Conservation (phyloP, 2,113 vertebrate genomes). For the Chionomys nivalis region DNA sequence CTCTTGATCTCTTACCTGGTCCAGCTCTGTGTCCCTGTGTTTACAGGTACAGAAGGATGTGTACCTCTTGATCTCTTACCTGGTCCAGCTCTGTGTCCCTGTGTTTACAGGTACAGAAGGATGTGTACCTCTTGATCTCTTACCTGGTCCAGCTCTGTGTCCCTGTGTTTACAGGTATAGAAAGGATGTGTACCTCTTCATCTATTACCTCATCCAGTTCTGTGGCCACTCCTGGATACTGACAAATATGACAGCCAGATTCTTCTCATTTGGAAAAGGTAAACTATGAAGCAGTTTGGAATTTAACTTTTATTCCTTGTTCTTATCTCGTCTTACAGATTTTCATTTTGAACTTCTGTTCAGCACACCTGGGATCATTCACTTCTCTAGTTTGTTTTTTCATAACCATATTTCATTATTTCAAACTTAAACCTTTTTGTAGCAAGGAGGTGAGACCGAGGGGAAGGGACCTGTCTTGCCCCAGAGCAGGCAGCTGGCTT, state of each 20-base stretch:
- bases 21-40: too few relatives aligned
- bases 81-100: constrained; percentile 92
- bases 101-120: not conserved
- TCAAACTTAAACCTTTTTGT: constrained; percentile 9
- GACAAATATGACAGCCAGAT: constrained; percentile 93
- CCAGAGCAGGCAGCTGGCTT: not conserved
- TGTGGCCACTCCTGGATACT: constrained; percentile 98
- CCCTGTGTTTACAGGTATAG: constrained; percentile 82
- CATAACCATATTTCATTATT: constrained; percentile 12
- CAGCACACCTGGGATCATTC: not conserved
- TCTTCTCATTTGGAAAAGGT: constrained; percentile 96
- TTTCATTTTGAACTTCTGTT: constrained; percentile 20
- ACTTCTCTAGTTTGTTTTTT: constrained; percentile 15
- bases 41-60: constrained; percentile 87
- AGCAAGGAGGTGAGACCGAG: not conserved
- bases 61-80: constrained; percentile 93
- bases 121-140: too few relatives aligned
- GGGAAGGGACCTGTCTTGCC: not conserved
- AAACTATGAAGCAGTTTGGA: constrained; percentile 65
- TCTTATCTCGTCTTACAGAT: not conserved
- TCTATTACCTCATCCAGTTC: constrained; percentile 96
- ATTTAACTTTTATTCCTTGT: constrained; percentile 20
- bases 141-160: too few relatives aligned
- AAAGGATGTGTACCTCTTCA: constrained; percentile 91
- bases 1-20: too few relatives aligned